These are phyloP conservation scores for Zygogramma bicolorata DNA, from an alignment of 2,888 invertebrate species.

Conservation along the genomic window DNA sequence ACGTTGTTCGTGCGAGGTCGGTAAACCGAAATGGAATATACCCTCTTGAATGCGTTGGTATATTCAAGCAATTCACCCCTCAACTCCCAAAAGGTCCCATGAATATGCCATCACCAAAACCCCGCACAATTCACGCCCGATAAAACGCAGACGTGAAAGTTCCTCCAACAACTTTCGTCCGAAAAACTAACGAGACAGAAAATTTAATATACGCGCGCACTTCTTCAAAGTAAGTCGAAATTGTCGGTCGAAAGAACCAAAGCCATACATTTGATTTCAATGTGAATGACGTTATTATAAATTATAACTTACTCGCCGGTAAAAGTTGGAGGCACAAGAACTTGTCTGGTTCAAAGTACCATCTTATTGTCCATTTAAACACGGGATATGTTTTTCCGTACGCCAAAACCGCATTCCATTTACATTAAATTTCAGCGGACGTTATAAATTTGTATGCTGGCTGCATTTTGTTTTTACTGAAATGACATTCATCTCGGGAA, in stretches of 20 bases:
- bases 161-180: background rate
- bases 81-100: background rate
- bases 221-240: background rate
- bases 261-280: constrained; percentile 61
- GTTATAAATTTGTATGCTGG: constrained; percentile 61
- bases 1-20: too few relatives aligned
- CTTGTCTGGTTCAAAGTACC: constrained; percentile 64
- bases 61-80: background rate
- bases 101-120: background rate
- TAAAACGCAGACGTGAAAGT: constrained; percentile 4
- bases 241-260: constrained; percentile 15
- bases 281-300: constrained; percentile 63
- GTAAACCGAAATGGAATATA: too few relatives aligned
- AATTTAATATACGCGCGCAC: constrained; percentile 31
- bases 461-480: constrained; percentile 44
- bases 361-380: constrained; percentile 65
- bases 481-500: constrained; percentile 25
- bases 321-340: constrained; percentile 59
- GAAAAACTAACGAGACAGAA: constrained; percentile 26
- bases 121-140: background rate
- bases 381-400: constrained; percentile 63
- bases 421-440: constrained; percentile 63
- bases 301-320: constrained; percentile 63
- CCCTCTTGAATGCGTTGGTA: background rate
- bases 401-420: constrained; percentile 62